Evolutionary conservation across 2,113 vertebrate species (phyloP), one percentile per base, ranked within the genome.

Genomic region (Lepus americanus): DNA sequence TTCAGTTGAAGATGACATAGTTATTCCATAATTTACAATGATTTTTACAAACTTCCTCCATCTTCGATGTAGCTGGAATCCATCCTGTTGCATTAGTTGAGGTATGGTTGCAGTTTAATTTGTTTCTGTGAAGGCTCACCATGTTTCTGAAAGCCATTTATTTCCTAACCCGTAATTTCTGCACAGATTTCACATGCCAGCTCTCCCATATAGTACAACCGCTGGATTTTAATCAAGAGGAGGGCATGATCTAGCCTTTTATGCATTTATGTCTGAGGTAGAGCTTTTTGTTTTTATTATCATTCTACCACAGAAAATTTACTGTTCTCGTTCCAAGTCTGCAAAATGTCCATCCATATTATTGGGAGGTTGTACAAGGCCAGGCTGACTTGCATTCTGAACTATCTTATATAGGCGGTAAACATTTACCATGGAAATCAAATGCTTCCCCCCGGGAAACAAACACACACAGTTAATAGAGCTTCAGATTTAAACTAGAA

Each of bases 391-490:
- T 88, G 29, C 53, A 66, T 84, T 84, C 44, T 9, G 23, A 79
- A 83, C 64, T 67, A 49, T 51, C 36, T 81, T 39, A 73, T 61
- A 80, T 36, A 36, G 11, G 33, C 39, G 29, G 29, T 61, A 79
- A 92, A 92, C 66, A 89, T 96, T 89, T 84, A 88, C 72, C 73
- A 51, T 67, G 55, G 31, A 66, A 87, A 84, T 91, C 84, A 91
- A 66, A 83, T n/a, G 66, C 13, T 31, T 73, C 53, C 55, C 80
- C 73, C 7, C 7, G 31, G 44, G 55, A 77, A 55, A 92, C 14
- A 44, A 69, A 33, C 14, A 66, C 4, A 8, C 1, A 5, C 11
- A 12, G 64, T 25, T 55, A 61, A 88, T n/a, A 51, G 49, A 22
- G 55, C 16, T 61, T 85, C 63, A 61, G 39, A 73, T 10, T 74